Percentiles rank a stretch among this genome's conserved stretches.
These are phyloP conservation scores for Psylliodes chrysocephalus DNA, from an alignment of 2,888 invertebrate genomes.

Conservation along the genomic window DNA sequence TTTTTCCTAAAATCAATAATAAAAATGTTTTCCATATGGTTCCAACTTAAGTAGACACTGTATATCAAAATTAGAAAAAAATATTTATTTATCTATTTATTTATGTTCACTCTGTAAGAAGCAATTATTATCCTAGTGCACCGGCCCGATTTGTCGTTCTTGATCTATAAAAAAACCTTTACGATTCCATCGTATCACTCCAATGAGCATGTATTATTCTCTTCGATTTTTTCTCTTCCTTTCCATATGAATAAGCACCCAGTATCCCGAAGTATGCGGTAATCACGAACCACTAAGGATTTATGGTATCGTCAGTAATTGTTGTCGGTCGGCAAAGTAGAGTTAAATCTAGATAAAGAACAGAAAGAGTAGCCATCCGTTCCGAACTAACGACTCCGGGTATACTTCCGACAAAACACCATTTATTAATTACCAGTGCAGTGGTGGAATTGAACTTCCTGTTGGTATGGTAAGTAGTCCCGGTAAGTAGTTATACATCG, in stretches of 20 bases:
- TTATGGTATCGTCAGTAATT: constrained; percentile 11
- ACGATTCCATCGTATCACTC: constrained; percentile 10
- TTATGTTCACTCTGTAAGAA: too few relatives aligned
- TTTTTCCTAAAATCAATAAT: too few relatives aligned
- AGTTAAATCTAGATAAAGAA: constrained; percentile 26
- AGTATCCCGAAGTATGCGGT: constrained; percentile 17
- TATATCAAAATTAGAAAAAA: too few relatives aligned
- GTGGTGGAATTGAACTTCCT: constrained; percentile 22
- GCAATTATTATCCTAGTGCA: too few relatives aligned
- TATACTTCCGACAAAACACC: constrained; percentile 28
- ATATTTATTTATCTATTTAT: too few relatives aligned
- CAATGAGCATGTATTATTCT: constrained; percentile 20
- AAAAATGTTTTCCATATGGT: too few relatives aligned
- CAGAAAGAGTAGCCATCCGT: constrained; percentile 25
- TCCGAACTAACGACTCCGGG: constrained; percentile 22
- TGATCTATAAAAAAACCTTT: too few relatives aligned
- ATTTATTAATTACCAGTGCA: constrained; percentile 19
- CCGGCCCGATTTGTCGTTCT: too few relatives aligned
- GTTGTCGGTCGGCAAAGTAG: constrained; percentile 9
- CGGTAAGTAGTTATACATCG: constrained; percentile 17
- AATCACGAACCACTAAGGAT: constrained; percentile 23
- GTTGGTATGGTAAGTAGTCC: constrained; percentile 14
- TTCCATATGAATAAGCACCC: constrained; percentile 21
- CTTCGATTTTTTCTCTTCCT: constrained; percentile 11
- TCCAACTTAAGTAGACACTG: too few relatives aligned